Percentiles rank a stretch among this genome's conserved stretches.
These are phyloP conservation scores for Halcyon smyrnensis DNA, from an alignment of 2,797 vertebrate genomes.

Conservation along the genomic window DNA sequence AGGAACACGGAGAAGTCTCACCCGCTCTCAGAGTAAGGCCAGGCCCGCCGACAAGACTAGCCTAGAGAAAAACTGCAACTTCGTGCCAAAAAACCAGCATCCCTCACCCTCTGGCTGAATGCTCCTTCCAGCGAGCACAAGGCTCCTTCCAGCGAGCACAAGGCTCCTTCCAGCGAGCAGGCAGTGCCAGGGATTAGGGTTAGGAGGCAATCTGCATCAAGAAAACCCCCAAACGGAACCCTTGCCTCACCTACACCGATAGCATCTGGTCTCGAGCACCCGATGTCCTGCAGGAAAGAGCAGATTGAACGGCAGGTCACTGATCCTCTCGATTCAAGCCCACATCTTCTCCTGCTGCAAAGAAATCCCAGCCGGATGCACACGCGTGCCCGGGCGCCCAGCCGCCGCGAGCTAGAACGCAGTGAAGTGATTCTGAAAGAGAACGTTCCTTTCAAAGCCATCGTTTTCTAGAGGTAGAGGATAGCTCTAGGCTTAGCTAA, in stretches of 20 bases:
- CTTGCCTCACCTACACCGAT: background rate
- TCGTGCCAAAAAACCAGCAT: background rate
- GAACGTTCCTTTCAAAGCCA: background rate
- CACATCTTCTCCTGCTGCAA: background rate
- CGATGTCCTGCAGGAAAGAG: background rate
- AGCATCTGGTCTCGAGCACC: background rate
- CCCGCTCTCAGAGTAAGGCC: background rate
- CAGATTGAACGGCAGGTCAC: background rate
- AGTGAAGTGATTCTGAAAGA: background rate
- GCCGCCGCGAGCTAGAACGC: background rate
- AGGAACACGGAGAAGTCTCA: background rate
- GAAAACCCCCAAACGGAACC: background rate
- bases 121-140: background rate
- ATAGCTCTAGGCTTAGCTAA: background rate
- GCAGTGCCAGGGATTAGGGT: background rate
- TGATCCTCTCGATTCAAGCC: background rate
- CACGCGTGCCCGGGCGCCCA: background rate
- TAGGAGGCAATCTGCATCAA: accelerated
- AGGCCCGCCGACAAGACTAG: background rate
- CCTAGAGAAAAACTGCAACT: background rate
- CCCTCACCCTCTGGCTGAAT: background rate
- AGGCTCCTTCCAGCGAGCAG: background rate
- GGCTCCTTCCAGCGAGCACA: too few relatives aligned
- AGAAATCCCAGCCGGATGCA: background rate
- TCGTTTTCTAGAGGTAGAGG: background rate